Conservation (phyloP, 2,797 vertebrate genomes). For the Lophotriccus pileatus region DNA sequence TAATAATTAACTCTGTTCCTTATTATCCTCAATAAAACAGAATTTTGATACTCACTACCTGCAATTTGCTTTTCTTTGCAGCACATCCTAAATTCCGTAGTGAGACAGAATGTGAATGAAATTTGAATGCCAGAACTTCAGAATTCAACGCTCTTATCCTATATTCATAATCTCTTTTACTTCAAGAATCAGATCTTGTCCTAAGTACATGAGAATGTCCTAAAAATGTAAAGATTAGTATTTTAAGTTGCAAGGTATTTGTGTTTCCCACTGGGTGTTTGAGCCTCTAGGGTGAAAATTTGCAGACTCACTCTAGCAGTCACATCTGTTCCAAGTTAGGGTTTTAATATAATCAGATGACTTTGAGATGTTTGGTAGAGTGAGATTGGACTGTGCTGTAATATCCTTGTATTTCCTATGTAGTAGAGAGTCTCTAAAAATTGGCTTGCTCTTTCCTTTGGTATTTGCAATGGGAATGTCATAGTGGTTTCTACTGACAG, state of each 20-base stretch:
- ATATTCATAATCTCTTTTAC: background rate
- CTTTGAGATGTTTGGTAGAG: background rate
- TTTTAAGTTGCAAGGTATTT: background rate
- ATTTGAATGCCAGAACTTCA: background rate
- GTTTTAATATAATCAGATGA: background rate
- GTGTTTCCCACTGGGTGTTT: background rate
- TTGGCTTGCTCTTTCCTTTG: background rate
- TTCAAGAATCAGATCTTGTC: background rate
- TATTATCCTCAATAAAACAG: background rate
- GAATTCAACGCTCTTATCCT: background rate
- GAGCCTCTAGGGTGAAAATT: background rate
- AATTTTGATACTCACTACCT: background rate
- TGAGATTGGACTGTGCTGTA: background rate
- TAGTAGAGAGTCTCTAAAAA: background rate
- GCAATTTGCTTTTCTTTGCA: background rate
- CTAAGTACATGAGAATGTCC: background rate
- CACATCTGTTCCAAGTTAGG: background rate
- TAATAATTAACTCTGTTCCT: background rate
- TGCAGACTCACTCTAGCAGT: background rate
- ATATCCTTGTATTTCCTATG: background rate
- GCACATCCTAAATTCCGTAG: background rate
- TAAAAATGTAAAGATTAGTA: background rate
- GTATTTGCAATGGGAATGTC: background rate
- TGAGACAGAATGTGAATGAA: background rate
- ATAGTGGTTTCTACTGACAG: background rate